Percentiles rank a stretch among this genome's conserved stretches.
phyloP scores from a whole-genome alignment of 2,797 vertebrate species.

The Coccyzus lansbergi region DNA sequence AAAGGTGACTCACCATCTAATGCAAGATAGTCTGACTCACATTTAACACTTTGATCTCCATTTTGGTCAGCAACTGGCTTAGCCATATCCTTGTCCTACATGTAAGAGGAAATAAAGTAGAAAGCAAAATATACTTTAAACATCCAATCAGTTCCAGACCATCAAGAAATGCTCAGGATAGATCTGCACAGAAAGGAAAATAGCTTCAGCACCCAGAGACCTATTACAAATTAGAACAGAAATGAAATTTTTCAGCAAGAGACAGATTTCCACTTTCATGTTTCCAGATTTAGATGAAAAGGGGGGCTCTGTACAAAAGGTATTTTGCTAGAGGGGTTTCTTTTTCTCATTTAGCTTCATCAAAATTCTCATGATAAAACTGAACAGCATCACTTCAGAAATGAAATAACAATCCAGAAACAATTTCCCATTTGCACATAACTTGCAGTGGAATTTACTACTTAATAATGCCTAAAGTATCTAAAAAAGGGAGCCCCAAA shows the following conservation, averaged over 20 bases:
- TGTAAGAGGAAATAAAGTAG: not conserved
- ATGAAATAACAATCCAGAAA: not conserved
- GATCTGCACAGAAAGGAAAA: slow-evolving; percentile 16
- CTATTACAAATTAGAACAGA: slow-evolving; percentile 40
- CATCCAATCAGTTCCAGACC: not conserved
- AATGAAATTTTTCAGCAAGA: slow-evolving; percentile 44
- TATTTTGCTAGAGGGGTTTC: slow-evolving; percentile 36
- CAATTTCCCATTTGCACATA: not conserved
- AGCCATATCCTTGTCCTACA: not conserved
- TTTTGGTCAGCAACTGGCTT: not conserved
- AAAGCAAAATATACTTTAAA: not conserved
- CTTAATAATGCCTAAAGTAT: not conserved
- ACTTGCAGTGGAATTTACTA: not conserved
- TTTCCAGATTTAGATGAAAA: slow-evolving; percentile 12
- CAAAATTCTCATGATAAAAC: slow-evolving; percentile 16
- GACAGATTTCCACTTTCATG: slow-evolving; percentile 20
- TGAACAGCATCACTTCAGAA: not conserved
- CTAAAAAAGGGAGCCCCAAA: not conserved
- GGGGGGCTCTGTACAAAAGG: not conserved
- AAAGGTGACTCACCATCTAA: slow-evolving; percentile 73
- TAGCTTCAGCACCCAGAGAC: slow-evolving; percentile 6
- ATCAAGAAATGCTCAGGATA: slow-evolving; percentile 1
- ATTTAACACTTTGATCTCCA: slow-evolving; percentile 61
- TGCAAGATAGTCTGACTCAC: slow-evolving; percentile 73
- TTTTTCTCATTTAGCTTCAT: slow-evolving; percentile 39